phyloP scores from a whole-genome alignment of 2,113 vertebrate genomes.

The Crotophaga sulcirostris region DNA sequence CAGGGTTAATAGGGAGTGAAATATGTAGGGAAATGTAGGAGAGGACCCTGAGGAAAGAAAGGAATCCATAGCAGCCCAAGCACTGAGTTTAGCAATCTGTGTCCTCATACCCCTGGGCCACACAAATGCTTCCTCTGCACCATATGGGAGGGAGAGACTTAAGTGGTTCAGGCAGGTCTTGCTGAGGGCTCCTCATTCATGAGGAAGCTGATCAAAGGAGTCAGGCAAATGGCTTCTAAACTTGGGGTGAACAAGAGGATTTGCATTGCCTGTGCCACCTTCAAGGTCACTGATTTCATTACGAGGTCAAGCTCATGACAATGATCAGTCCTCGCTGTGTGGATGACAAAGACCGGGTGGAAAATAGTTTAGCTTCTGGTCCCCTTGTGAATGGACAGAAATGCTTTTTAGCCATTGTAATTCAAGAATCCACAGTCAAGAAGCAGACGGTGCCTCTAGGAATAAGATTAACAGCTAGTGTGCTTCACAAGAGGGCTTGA shows the following conservation, averaged over 20 bases:
- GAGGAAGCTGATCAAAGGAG: slow-evolving; percentile 42
- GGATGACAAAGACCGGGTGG: neutral
- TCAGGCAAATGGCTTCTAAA: slow-evolving; percentile 14
- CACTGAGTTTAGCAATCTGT: neutral
- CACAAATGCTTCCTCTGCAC: neutral
- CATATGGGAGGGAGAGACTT: neutral
- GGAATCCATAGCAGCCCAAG: neutral
- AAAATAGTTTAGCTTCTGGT: slow-evolving; percentile 24
- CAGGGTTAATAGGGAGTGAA: neutral
- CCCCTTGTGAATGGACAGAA: slow-evolving; percentile 2
- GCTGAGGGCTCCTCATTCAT: slow-evolving; percentile 28
- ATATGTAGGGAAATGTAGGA: neutral
- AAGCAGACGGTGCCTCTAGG: slow-evolving; percentile 18
- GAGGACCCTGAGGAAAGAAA: neutral
- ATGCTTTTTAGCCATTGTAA: slow-evolving; percentile 26
- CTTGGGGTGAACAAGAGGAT: slow-evolving; percentile 25
- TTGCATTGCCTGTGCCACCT: slow-evolving; percentile 36
- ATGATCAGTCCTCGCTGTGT: neutral
- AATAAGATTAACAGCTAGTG: slow-evolving; percentile 48
- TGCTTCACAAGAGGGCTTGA: slow-evolving; percentile 36
- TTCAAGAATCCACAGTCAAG: slow-evolving; percentile 31
- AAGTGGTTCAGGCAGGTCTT: slow-evolving; percentile 15
- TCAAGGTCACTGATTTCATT: slow-evolving; percentile 41
- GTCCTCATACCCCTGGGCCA: neutral
- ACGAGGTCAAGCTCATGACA: slow-evolving; percentile 16